Evolutionary conservation across 92 coral and sea anemone species (phyloP).

Genomic region (Parazoanthus atlanticus): DNA sequence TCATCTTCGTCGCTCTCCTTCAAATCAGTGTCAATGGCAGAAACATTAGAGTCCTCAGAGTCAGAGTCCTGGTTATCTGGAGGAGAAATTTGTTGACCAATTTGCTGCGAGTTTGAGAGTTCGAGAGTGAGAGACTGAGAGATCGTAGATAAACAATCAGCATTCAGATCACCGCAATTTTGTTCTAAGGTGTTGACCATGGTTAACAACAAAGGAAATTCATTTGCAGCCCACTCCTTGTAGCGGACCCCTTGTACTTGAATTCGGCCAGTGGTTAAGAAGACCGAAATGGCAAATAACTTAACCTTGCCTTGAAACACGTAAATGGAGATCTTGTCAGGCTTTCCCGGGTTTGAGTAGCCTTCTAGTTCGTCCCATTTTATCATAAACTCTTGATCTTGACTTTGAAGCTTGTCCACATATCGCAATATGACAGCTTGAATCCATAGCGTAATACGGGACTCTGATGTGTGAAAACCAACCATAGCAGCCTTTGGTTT

Average conservation of each 20-base stretch:
- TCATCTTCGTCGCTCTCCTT: too few species aligned
- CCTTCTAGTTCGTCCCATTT: background rate
- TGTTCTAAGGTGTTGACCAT: background rate
- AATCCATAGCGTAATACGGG: background rate
- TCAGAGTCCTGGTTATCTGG: too few species aligned
- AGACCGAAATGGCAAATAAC: slow-evolving; percentile 9
- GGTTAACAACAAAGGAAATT: background rate
- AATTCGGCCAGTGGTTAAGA: background rate
- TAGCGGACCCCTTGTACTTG: background rate
- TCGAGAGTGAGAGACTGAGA: too few species aligned
- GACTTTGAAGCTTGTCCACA: too few species aligned
- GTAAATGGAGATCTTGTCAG: background rate
- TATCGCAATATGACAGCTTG: background rate
- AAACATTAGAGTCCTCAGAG: too few species aligned
- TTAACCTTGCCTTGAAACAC: background rate
- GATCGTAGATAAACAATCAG: background rate
- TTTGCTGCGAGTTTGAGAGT: too few species aligned
- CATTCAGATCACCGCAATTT: background rate
- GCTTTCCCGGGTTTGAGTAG: background rate
- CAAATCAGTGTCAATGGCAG: too few species aligned
- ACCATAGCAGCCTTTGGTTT: slow-evolving; percentile 9
- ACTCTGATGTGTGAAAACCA: slow-evolving; percentile 2
- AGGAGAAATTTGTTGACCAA: too few species aligned
- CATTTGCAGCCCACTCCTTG: background rate
- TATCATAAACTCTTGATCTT: too few species aligned